These are phyloP conservation scores for Boloria selene DNA, from an alignment of 2,888 invertebrate genomes.

Conservation along the genomic window DNA sequence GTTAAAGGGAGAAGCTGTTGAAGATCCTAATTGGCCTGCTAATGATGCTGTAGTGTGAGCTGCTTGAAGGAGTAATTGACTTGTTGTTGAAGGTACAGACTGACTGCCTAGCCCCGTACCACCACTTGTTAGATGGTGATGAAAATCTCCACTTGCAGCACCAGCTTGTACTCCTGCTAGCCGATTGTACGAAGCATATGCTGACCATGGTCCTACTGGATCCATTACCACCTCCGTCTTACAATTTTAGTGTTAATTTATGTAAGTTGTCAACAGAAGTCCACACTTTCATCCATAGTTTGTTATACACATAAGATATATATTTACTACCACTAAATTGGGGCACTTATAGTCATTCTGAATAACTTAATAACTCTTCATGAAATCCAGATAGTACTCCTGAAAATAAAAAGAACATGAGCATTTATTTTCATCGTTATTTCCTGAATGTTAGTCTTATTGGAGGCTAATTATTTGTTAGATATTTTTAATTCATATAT, in stretches of 20 bases:
- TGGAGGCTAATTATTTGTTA: conserved; percentile 37
- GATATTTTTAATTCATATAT: not conserved
- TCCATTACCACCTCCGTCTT: conserved; percentile 87
- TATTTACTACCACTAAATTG: conserved; percentile 64
- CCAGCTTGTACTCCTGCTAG: conserved; percentile 87
- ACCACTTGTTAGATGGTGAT: conserved; percentile 85
- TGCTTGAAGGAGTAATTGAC: conserved; percentile 86
- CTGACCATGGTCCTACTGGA: conserved; percentile 94
- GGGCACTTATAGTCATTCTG: conserved; percentile 65
- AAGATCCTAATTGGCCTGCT: conserved; percentile 84
- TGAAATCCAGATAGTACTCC: conserved; percentile 57
- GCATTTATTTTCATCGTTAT: conserved; percentile 33
- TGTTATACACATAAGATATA: conserved; percentile 64
- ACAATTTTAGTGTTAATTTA: conserved; percentile 68
- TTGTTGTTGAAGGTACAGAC: conserved; percentile 84
- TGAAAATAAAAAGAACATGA: conserved; percentile 66
- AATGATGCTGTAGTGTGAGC: conserved; percentile 83
- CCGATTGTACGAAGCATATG: conserved; percentile 92
- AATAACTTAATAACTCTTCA: conserved; percentile 53
- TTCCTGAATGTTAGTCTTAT: conserved; percentile 27
- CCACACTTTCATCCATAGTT: conserved; percentile 82
- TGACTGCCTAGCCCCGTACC: conserved; percentile 78
- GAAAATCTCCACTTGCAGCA: conserved; percentile 85
- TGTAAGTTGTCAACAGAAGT: conserved; percentile 76
- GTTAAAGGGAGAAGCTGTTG: conserved; percentile 85